Conservation (phyloP, 2,113 vertebrate species). For the Oryzias javanicus region DNA sequence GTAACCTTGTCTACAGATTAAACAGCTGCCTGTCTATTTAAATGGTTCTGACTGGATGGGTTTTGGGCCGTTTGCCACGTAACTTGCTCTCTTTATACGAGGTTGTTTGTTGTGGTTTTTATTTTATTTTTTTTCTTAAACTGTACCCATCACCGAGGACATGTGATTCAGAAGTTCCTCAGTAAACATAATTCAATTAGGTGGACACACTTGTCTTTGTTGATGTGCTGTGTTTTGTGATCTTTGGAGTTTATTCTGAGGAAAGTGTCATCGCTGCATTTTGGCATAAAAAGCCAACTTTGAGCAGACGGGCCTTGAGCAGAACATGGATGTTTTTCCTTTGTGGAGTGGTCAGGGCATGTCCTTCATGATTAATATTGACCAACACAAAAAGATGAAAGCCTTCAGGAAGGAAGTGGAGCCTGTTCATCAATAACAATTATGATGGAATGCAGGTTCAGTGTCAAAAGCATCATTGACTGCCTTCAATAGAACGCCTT, state of each 20-base stretch:
- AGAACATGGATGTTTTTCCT: conserved; percentile 39
- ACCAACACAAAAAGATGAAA: conserved; percentile 24
- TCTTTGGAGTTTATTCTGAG: conserved; percentile 21
- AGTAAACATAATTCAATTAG: not conserved
- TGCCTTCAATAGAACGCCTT: conserved; percentile 29
- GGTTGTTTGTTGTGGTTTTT: not conserved
- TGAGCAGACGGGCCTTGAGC: conserved; percentile 55
- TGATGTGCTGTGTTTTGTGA: not conserved
- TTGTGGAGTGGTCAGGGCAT: conserved; percentile 41
- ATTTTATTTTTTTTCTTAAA: not conserved
- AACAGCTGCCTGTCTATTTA: not conserved
- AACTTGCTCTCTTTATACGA: not conserved
- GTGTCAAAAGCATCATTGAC: conserved; percentile 9
- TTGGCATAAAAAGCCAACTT: conserved; percentile 47
- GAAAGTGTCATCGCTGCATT: conserved; percentile 50
- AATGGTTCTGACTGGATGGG: not conserved
- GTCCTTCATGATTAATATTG: conserved; percentile 58
- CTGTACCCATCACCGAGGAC: not conserved
- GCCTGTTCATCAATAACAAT: conserved; percentile 25
- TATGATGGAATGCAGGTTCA: conserved; percentile 11
- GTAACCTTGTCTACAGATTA: not conserved
- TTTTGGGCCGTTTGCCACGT: not conserved
- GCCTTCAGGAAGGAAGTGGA: conserved; percentile 22
- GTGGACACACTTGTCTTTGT: too few species aligned
- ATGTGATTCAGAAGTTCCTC: not conserved